Base-by-base conservation (phyloP, 2,113 vertebrate genomes). In the Caranx melampygus region DNA sequence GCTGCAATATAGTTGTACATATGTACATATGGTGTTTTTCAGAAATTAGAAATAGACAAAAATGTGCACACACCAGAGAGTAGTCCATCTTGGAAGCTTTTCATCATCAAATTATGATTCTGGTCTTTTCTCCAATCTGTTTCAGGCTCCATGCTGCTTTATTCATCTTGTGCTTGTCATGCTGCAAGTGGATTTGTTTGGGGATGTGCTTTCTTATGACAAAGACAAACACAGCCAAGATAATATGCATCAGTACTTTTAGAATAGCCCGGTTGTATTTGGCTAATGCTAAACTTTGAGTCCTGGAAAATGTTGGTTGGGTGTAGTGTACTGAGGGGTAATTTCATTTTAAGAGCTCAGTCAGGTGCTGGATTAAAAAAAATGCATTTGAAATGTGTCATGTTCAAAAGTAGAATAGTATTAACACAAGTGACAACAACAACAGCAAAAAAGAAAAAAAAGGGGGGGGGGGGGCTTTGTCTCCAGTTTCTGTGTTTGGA, bases 21-120 rank as follows among this genome's bases (percentile, higher is more conserved):
- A 42, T 42, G 11, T 42, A 58, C 6, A 13, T 5, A 3, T 37
- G 15, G 2, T 54, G 10, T 62, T 70, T 72, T 60, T 13, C 45
- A 12, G 66, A 45, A 1, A 45, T 0, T 21, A 62, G 44, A 61
- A 15, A 3, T 13, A 21, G 10, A 14, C 14, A 10, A 68, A 61
- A 70, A 62, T 37, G 20, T 61, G 57, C 35, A 66, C 70, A 9
- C 57, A 70, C 51, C 65, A 20, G 31, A 57, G 9, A 6, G 13
- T 62, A 47, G 73, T 81, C n/a, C 21, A 67, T 54, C 11, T 37
- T 58, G 13, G 11, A 9, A 70, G 37, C n/a, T 72, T 77, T 73
- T 64, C 42, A 82, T 82, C 80, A 67, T 73, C 59, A 79, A 62
- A 85, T 87, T 65, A 79, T 45, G 65, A 88, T 87, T 87, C 81